A percentile compares a stretch with the other conserved stretches of the same genome.
phyloP scores from a whole-genome alignment of 2,797 vertebrate genomes.

The Sebastes elongatus region DNA sequence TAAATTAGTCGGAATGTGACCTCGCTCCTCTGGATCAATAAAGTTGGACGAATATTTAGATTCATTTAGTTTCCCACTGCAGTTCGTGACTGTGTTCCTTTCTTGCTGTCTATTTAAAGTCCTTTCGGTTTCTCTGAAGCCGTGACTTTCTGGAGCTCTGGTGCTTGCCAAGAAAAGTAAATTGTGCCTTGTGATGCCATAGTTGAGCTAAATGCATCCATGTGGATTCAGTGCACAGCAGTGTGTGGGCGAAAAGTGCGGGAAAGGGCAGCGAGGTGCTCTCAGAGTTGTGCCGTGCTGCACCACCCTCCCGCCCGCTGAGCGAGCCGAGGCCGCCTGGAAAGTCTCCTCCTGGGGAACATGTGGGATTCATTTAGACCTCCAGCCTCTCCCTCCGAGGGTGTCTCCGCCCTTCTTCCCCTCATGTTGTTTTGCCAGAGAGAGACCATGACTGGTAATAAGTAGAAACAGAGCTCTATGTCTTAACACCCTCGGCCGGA shows the following conservation, averaged over 20 bases:
- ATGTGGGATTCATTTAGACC: constrained; percentile 83
- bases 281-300: constrained; percentile 31
- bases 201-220: constrained; percentile 71
- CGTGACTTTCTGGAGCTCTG: constrained; percentile 39
- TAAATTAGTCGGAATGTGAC: constrained; percentile 12
- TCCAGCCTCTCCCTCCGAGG: constrained; percentile 72
- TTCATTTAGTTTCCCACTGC: constrained; percentile 14
- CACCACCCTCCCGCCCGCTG: constrained; percentile 30
- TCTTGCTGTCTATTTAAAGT: constrained; percentile 50
- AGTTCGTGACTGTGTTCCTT: constrained; percentile 23
- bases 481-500: constrained; percentile 43
- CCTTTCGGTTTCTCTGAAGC: constrained; percentile 44
- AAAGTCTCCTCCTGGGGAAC: constrained; percentile 72
- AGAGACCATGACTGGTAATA: constrained; percentile 66
- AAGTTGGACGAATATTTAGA: constrained; percentile 1
- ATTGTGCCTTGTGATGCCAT: constrained; percentile 64
- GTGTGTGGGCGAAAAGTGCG: constrained; percentile 74
- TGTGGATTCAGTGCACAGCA: constrained; percentile 61
- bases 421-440: constrained; percentile 69
- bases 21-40: constrained; percentile 20
- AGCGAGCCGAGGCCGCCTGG: constrained; percentile 47
- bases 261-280: constrained; percentile 69
- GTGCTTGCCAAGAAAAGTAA: constrained; percentile 56
- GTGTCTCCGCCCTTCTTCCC: constrained; percentile 76
- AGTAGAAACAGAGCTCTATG: constrained; percentile 67